Evolutionary conservation across 2,888 invertebrate species (phyloP), one percentile per base, ranked within the genome.

Genomic region (Omphaloscelis lunosa): DNA sequence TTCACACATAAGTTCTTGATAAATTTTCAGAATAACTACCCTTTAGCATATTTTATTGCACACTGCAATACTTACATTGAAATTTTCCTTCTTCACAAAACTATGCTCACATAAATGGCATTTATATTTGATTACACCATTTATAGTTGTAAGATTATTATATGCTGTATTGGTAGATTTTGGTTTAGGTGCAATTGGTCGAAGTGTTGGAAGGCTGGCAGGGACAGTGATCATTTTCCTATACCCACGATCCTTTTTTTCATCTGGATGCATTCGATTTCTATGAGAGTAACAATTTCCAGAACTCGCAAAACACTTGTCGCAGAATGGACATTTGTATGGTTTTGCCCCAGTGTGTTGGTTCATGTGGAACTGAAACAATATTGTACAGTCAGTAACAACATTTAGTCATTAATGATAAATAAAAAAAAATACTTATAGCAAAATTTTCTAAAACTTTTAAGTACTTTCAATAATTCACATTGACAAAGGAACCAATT

Each of bases 271-370:
- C 97, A 98, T 98, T 71, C 98, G 95, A 91, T 97, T 98, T 85
- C 97, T 97, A 90, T 98, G 98, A 1, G 98, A 98, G 91, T 98
- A 98, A 91, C 98, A 98, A 89, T 98, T 98, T 20, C 98, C 98
- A 45, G 98, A 98, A 92, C 98, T 97, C 63, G 98, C 97, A 91
- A 98, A 98, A 74, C 97, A 96, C 93, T 98, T 98, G 0, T 98
- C 97, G 93, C 98, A 98, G 90, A 97, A 98, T 51, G 98, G 98
- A 92, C 98, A 98, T 93, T 98, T 97, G 93, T 98, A 98, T 41
- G 98, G 98, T 89, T 97, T 97, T 8, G 97, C 98, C 67, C 98
- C 98, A n/a, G 98, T 98, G 89, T 98, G 98, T 89, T 98, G 98
- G 92, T 98, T 98, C 89, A 98, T 97, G 91, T 98, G 98, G 92